Evolutionary conservation across 37 sponge, comb jelly and placozoan genomes (phyloP), one percentile per base, ranked within the genome.

Genomic region (Ephydatia muelleri): DNA sequence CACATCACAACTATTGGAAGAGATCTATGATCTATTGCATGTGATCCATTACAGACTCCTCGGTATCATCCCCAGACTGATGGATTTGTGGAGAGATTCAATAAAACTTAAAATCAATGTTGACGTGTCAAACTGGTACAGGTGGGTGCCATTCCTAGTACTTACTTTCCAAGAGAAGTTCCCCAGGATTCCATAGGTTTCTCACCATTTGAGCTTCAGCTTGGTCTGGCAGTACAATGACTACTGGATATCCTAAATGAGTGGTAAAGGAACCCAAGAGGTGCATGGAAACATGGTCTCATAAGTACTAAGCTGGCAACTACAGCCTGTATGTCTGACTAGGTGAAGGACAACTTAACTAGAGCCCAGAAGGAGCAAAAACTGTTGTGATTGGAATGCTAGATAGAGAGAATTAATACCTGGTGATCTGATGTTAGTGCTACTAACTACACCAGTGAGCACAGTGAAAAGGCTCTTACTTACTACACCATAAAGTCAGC

Each of bases 361-460:
- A n/a, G n/a, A n/a, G n/a, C n/a, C n/a, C n/a, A n/a, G n/a, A n/a
- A n/a, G n/a, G n/a, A n/a, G n/a, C n/a, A n/a, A n/a, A n/a, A n/a
- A n/a, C n/a, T n/a, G n/a, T n/a, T n/a, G n/a, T n/a, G n/a, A n/a
- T n/a, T n/a, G 31, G 74, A 66, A 88, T 40, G 67, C 81, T 16
- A 39, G 79, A 67, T 37, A 88, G 16, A 31, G 69, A 21, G 64
- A 65, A 38, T 88, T 88, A 31, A 9, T 64, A 34, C 49, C 29
- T 0, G 90, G 90, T 47, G 90, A 89, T 33, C 75, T 85, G 35
- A 85, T 89, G 31, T 64, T 89, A 36, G 73, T 84, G 31, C 32
- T 89, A 79, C 77, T 83, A 11, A 84, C 89, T 22, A 77, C 77
- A 3, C 38, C 76, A 5, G 73, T 67, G 0, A 26, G 83, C 83